These are phyloP conservation scores for Oncorhynchus mykiss DNA, from an alignment of 2,113 vertebrate species.

Conservation along the genomic window DNA sequence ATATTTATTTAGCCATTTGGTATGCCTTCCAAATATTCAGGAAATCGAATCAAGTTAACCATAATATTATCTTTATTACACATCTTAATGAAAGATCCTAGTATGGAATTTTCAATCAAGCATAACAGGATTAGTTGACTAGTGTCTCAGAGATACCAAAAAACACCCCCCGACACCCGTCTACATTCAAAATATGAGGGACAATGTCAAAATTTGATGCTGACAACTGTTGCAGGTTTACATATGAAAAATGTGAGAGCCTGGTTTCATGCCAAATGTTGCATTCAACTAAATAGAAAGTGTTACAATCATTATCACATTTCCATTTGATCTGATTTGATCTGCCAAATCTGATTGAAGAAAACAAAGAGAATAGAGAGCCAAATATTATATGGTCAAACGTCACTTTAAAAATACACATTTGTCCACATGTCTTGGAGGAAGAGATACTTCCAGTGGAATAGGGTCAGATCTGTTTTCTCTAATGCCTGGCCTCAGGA, in stretches of 20 bases:
- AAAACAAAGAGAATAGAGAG: background rate
- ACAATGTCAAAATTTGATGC: background rate
- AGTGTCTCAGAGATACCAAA: background rate
- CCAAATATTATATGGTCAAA: background rate
- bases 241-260: too few relatives aligned
- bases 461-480: slow-evolving; percentile 21
- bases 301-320: background rate
- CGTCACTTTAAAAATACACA: background rate
- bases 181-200: background rate
- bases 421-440: background rate
- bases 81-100: background rate
- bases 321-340: too few relatives aligned
- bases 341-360: background rate
- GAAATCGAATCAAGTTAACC: slow-evolving; percentile 10
- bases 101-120: slow-evolving; percentile 2
- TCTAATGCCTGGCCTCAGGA: slow-evolving; percentile 49
- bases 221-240: background rate
- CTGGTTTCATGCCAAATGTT: too few relatives aligned
- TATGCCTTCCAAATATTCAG: slow-evolving; percentile 11
- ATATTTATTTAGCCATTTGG: slow-evolving; percentile 7
- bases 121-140: slow-evolving; percentile 3
- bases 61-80: slow-evolving; percentile 9
- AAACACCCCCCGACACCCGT: background rate
- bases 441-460: background rate
- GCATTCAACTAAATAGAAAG: background rate